These are phyloP conservation scores for Falcaria lacertinaria DNA, from an alignment of 2,888 invertebrate species.

Conservation along the genomic window DNA sequence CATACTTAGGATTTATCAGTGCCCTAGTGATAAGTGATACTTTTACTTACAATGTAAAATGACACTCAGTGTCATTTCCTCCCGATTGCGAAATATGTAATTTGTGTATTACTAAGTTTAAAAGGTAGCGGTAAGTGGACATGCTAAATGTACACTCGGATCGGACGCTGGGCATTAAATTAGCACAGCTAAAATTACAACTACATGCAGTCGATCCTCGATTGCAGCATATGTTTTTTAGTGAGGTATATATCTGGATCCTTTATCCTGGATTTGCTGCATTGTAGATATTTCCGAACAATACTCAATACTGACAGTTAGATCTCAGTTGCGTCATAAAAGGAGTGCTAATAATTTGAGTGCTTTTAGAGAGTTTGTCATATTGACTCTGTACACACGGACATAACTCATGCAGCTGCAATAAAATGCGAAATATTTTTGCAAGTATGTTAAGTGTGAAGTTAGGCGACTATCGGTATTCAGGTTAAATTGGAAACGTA, in stretches of 20 bases:
- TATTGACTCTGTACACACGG: slow-evolving; percentile 17
- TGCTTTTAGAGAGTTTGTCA: slow-evolving; percentile 50
- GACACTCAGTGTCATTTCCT: slow-evolving; percentile 19
- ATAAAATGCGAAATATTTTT: slow-evolving; percentile 37
- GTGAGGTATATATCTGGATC: too few species aligned
- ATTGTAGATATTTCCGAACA: slow-evolving; percentile 35
- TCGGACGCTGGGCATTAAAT: too few species aligned
- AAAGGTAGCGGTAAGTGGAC: too few species aligned
- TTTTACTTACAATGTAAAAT: slow-evolving; percentile 16
- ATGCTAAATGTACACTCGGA: too few species aligned
- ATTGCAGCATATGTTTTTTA: too few species aligned
- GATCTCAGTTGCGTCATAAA: slow-evolving; percentile 53
- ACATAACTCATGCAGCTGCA: slow-evolving; percentile 16
- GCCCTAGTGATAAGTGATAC: background rate
- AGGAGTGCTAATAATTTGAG: slow-evolving; percentile 47
- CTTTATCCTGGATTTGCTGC: too few species aligned
- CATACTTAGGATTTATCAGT: slow-evolving; percentile 1
- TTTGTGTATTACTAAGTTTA: too few species aligned
- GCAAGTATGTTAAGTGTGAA: slow-evolving; percentile 43
- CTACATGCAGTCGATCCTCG: too few species aligned
- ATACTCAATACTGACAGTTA: slow-evolving; percentile 30
- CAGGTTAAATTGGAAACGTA: slow-evolving; percentile 27
- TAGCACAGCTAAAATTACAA: too few species aligned
- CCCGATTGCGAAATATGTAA: too few species aligned
- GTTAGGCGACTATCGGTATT: slow-evolving; percentile 7